These are phyloP conservation scores for Erebia ligea DNA, from an alignment of 2,888 invertebrate species.

Conservation along the genomic window DNA sequence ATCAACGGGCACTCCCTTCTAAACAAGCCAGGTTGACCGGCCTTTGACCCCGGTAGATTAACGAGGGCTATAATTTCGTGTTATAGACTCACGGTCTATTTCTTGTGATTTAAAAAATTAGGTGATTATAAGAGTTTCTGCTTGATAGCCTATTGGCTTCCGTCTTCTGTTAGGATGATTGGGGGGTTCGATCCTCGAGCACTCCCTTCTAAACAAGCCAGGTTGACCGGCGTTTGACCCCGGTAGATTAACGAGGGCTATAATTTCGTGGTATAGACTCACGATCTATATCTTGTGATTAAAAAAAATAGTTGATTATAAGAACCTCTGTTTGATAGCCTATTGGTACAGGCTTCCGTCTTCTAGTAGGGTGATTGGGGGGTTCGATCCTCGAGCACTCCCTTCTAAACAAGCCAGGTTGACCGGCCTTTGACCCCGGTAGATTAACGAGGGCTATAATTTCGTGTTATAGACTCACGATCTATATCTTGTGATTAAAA, in stretches of 20 bases:
- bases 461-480: constrained; percentile 16
- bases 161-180: too few species aligned
- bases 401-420: constrained; percentile 38
- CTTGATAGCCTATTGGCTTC: too few species aligned
- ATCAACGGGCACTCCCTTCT: too few species aligned
- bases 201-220: constrained; percentile 31
- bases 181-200: too few species aligned
- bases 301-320: not conserved
- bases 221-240: constrained; percentile 43
- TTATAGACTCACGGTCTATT: constrained; percentile 14
- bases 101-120: not conserved
- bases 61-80: constrained; percentile 23
- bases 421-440: constrained; percentile 42
- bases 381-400: too few species aligned
- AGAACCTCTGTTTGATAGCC: too few species aligned
- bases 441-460: constrained; percentile 22
- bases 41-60: constrained; percentile 40
- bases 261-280: constrained; percentile 20
- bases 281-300: constrained; percentile 7
- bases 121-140: too few species aligned
- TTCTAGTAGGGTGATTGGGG: too few species aligned
- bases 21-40: constrained; percentile 39
- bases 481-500: constrained; percentile 3
- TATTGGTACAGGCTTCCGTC: too few species aligned
- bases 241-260: constrained; percentile 21